Conservation (phyloP, 2,797 vertebrate genomes). For the Lagodon rhomboides region DNA sequence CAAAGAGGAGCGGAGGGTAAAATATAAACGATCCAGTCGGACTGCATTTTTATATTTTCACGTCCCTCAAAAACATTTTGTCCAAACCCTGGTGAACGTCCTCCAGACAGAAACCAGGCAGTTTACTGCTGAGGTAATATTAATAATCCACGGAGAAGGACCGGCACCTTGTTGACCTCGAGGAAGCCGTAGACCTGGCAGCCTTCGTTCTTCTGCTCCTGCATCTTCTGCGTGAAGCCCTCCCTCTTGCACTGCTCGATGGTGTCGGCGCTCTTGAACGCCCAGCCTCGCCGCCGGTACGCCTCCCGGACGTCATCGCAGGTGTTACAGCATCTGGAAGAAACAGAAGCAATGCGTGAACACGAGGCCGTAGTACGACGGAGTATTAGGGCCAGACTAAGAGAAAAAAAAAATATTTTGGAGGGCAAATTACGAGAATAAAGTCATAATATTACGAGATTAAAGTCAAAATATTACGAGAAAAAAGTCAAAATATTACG, state of each 20-base stretch:
- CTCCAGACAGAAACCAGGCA: background rate
- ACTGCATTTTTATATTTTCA: too few species aligned
- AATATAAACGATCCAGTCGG: background rate
- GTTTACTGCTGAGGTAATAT: background rate
- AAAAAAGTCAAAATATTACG: too few species aligned
- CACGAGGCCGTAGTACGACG: too few species aligned
- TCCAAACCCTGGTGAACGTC: background rate
- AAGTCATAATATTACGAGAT: too few species aligned
- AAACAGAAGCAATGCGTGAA: background rate
- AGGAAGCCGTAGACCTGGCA: conserved; percentile 97
- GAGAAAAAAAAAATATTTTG: too few species aligned
- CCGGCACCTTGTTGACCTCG: conserved; percentile 96
- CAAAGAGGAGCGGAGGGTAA: background rate
- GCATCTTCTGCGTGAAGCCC: conserved; percentile 98
- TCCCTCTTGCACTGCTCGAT: conserved; percentile 98
- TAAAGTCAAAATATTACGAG: too few species aligned
- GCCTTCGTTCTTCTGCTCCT: conserved; percentile 99
- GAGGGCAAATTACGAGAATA: too few species aligned
- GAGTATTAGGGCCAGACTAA: too few species aligned
- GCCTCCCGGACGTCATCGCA: conserved; percentile 99
- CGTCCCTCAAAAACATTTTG: background rate
- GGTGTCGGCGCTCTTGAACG: conserved; percentile 96
- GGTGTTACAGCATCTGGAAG: conserved; percentile 93
- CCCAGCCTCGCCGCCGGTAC: conserved; percentile 96
- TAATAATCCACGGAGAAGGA: background rate